phyloP scores from a whole-genome alignment of 2,113 vertebrate species.

The Oncorhynchus masou region DNA sequence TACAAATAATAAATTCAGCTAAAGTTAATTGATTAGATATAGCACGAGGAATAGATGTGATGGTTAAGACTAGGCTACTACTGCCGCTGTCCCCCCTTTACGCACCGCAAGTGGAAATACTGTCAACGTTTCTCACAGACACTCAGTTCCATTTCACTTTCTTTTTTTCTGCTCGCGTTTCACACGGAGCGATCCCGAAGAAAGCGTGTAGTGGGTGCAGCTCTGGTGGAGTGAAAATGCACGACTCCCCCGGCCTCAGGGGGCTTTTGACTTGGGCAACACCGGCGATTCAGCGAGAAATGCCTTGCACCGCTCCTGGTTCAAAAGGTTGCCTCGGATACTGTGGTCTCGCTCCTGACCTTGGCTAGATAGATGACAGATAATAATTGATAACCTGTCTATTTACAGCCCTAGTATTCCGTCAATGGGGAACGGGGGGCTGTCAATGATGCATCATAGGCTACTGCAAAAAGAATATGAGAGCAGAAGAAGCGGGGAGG shows the following conservation, averaged over 20 bases:
- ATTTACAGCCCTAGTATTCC: background rate
- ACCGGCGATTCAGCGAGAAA: background rate
- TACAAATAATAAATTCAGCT: too few relatives aligned
- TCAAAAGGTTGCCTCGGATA: background rate
- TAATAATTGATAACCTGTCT: conserved; percentile 11
- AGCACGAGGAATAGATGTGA: background rate
- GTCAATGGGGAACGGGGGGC: background rate
- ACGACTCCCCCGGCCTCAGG: conserved; percentile 1
- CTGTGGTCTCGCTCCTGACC: background rate
- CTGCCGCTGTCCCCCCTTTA: background rate
- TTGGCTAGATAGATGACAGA: background rate
- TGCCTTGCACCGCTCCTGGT: background rate
- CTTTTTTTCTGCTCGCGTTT: conserved; percentile 39
- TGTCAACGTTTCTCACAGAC: background rate
- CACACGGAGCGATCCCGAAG: conserved; percentile 12
- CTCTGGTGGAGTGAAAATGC: conserved; percentile 8
- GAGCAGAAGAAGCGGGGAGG: conserved; percentile 4
- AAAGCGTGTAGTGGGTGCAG: conserved; percentile 12
- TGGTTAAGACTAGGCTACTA: background rate
- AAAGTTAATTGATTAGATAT: too few relatives aligned
- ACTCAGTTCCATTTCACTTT: conserved; percentile 30
- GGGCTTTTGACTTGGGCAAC: background rate
- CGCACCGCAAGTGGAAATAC: background rate
- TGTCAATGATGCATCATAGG: background rate
- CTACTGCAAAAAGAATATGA: conserved; percentile 31